Evolutionary conservation across 2,113 vertebrate genomes (phyloP).

Genomic region (Barbus barbus): DNA sequence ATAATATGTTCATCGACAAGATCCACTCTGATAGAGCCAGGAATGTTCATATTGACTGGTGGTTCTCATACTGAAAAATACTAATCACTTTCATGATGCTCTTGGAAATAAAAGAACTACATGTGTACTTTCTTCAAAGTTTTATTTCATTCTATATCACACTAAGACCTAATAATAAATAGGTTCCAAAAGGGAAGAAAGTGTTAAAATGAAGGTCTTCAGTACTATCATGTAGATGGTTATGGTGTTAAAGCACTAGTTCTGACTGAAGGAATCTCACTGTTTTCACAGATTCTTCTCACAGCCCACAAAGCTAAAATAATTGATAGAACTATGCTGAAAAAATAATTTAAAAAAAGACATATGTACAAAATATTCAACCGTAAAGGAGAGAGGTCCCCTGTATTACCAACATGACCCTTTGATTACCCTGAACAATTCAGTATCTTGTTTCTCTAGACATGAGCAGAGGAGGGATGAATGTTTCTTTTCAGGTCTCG

Average conservation of each 20-base stretch:
- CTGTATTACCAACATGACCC: slow-evolving; percentile 27
- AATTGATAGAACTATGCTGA: slow-evolving; percentile 55
- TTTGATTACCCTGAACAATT: slow-evolving; percentile 2
- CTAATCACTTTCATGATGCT: background rate
- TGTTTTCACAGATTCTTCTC: slow-evolving; percentile 56
- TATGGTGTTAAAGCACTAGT: slow-evolving; percentile 60
- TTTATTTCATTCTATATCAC: slow-evolving; percentile 83
- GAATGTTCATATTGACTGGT: background rate
- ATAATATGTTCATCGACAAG: background rate
- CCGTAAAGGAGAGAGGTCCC: slow-evolving; percentile 7
- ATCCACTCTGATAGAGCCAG: background rate
- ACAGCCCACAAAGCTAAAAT: slow-evolving; percentile 58
- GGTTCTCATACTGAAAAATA: slow-evolving; percentile 1
- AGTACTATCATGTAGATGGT: slow-evolving; percentile 62
- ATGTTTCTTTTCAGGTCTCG: slow-evolving; percentile 4
- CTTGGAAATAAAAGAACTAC: slow-evolving; percentile 38
- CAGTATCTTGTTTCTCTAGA: slow-evolving; percentile 4
- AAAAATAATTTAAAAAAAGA: slow-evolving; percentile 42
- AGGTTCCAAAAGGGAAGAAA: slow-evolving; percentile 52
- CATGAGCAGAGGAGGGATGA: background rate
- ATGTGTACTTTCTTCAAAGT: slow-evolving; percentile 68
- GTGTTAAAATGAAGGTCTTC: slow-evolving; percentile 50
- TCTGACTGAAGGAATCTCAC: slow-evolving; percentile 53
- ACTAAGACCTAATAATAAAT: slow-evolving; percentile 79
- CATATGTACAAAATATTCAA: slow-evolving; percentile 46